Base-by-base conservation (phyloP, 1,140 invertebrate genomes). In the Ceratosolen solmsi region DNA sequence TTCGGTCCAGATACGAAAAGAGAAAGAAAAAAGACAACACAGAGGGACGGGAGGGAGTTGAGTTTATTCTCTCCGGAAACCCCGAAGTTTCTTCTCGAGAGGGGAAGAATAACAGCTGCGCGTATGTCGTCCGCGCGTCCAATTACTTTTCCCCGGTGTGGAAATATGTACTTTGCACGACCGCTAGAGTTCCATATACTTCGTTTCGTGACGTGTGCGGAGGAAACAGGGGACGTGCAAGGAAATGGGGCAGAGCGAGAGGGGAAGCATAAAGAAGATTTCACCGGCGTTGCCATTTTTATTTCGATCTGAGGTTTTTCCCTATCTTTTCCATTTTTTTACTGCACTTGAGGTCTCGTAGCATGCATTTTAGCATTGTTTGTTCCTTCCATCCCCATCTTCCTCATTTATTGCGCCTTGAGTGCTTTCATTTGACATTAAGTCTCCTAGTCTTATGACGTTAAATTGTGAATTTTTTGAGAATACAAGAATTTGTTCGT, bases 71-170 rank as follows among this genome's bases (percentile, higher is more conserved):
- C 58, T 65, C 58, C 58, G 74, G 70, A 54, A 79, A 25, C 54
- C 15, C 38, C 36, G 76, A 30, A 49, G 75, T 63, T 49, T 46
- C n/a, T 74, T 30, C 82, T 27, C 56, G 33, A 70, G 82, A 83
- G 81, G 79, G 58, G 78, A 82, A 84, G 80, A 83, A 84, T 86
- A 84, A 82, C 80, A 82, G 76, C 79, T 80, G 73, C 68, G 84
- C 79, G 82, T 84, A 83, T 83, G 83, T 85, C 82, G 82, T 80
- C 71, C 81, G 75, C 79, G 84, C 83, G 79, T 84, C 82, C 85
- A 86, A 86, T 86, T 85, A 86, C 83, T 84, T 85, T 84, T 84
- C 79, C 80, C 76, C 70, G 76, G 82, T 80, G 82, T 83, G 82
- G 82, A 83, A 83, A 83, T 83, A 80, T 83, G 82, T 83, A 83